Base-by-base conservation (phyloP, 2,797 vertebrate genomes). In the Gallirallus australis region DNA sequence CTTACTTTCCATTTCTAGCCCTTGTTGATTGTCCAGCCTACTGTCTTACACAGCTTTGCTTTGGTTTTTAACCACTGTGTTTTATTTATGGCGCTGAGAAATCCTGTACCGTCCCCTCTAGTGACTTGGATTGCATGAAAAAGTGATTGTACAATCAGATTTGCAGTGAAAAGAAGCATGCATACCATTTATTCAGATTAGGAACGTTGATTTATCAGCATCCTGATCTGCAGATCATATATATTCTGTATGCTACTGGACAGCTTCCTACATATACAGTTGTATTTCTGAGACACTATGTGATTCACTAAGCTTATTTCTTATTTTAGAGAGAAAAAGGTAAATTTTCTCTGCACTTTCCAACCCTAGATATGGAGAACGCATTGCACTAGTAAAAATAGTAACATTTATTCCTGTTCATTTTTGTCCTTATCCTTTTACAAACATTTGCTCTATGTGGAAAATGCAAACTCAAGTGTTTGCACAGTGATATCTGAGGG, bases 1-100 rank as follows among this genome's bases (percentile, higher is more conserved):
- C 91, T 96, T 93, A 83, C 87, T 96, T 96, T 91, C 97, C 96
- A 98, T 97, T 98, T 97, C 96, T 86, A 97, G 95, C 42, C 77
- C 27, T 50, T 90, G 96, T 79, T 97, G 93, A 93, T 97, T 97
- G 97, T 96, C 89, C 96, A 97, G 93, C 89, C 94, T 95, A 88
- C 93, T 94, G 83, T 90, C 83, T 86, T 68, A 52, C 63, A 84
- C 59, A 94, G 61, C 52, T 97, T 96, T 85, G 85, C 90, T 96
- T 83, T 92, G 76, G 71, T 95, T 97, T 98, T 90, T 45, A 91
- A 73, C 54, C 80, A 64, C 65, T 7, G 9, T 68, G 12, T 91
- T 96, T 97, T 97, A 96, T 96, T 98, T 96, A 79, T 80, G n/a
- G 18, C 57, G 77, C 54, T 81, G 45, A 97, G 89, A 97, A 95